Percentiles rank a stretch among this genome's conserved stretches.
These are phyloP conservation scores for Mellilla xanthometata DNA, from an alignment of 2,888 invertebrate species.

Conservation along the genomic window DNA sequence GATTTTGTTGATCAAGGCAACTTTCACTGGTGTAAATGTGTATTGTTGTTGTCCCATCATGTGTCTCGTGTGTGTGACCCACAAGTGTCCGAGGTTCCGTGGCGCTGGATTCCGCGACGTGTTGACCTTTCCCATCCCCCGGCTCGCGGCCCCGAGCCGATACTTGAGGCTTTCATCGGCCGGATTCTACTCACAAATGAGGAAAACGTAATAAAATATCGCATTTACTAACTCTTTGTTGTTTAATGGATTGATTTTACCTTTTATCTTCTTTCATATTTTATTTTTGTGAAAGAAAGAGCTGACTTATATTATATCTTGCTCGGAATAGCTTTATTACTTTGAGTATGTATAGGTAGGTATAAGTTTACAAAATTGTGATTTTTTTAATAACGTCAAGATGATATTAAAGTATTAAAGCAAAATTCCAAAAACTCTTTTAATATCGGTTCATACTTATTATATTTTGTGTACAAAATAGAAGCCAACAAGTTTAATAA, in stretches of 20 bases:
- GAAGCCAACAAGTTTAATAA: conserved; percentile 14
- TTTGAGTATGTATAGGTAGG: no score
- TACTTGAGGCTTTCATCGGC: conserved; percentile 47
- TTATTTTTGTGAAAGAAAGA: no score
- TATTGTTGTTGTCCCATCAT: background rate
- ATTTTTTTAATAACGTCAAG: no score
- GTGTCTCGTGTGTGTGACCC: conserved; percentile 27
- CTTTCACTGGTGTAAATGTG: no score
- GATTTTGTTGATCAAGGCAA: no score
- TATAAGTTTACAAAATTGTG: no score
- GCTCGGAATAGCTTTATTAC: no score
- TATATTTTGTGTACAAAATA: no score
- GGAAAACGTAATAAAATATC: conserved; percentile 23
- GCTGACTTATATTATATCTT: no score
- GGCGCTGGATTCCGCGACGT: conserved; percentile 40
- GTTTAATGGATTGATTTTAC: conserved; percentile 8
- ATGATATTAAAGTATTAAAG: no score
- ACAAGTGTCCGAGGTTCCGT: conserved; percentile 35
- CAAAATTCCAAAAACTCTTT: no score
- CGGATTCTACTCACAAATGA: conserved; percentile 23
- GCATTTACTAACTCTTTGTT: conserved; percentile 19
- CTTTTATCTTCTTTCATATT: background rate
- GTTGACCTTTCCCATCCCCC: conserved; percentile 55
- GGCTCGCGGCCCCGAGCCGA: conserved; percentile 44
- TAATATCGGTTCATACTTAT: no score